Conservation (phyloP, 1,140 invertebrate genomes). For the Aplysia californica region DNA sequence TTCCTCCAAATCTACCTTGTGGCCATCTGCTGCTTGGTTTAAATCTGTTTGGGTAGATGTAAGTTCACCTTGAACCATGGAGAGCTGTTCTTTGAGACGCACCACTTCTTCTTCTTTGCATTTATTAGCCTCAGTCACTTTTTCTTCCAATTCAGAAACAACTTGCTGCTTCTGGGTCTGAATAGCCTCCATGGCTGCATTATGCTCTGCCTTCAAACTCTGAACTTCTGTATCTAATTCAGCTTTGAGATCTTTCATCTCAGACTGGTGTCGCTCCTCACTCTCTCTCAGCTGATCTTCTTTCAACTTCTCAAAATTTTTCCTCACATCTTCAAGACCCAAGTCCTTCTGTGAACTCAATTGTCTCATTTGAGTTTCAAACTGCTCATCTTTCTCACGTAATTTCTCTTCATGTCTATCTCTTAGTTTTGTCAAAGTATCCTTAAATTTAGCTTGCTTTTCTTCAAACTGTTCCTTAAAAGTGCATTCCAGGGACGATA, state of each 20-base stretch:
- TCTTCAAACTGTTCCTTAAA: constrained; percentile 55
- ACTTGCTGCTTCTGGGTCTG: background rate
- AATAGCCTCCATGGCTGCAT: constrained; percentile 3
- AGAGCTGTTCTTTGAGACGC: background rate
- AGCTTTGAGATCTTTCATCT: constrained; percentile 25
- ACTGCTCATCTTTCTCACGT: constrained; percentile 53
- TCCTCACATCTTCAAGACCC: constrained; percentile 43
- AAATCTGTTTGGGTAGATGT: background rate
- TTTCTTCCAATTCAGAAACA: background rate
- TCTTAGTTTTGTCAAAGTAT: constrained; percentile 51
- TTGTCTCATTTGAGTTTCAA: constrained; percentile 47
- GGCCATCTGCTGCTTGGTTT: background rate
- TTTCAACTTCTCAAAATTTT: constrained; percentile 46
- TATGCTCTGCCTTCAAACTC: constrained; percentile 20
- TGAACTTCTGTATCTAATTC: constrained; percentile 38
- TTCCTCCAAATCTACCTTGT: background rate
- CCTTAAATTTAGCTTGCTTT: constrained; percentile 49
- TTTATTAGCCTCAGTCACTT: background rate
- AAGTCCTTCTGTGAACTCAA: constrained; percentile 47
- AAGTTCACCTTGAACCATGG: constrained; percentile 7
- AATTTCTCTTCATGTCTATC: constrained; percentile 60
- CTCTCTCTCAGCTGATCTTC: constrained; percentile 43
- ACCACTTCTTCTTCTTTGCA: no score
- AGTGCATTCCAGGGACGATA: constrained; percentile 43
- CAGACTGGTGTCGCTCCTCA: constrained; percentile 37